A percentile compares a stretch with the other conserved stretches of the same genome.
Evolutionary conservation across 2,797 vertebrate species (phyloP).

Genomic region (Oreochromis grahami): DNA sequence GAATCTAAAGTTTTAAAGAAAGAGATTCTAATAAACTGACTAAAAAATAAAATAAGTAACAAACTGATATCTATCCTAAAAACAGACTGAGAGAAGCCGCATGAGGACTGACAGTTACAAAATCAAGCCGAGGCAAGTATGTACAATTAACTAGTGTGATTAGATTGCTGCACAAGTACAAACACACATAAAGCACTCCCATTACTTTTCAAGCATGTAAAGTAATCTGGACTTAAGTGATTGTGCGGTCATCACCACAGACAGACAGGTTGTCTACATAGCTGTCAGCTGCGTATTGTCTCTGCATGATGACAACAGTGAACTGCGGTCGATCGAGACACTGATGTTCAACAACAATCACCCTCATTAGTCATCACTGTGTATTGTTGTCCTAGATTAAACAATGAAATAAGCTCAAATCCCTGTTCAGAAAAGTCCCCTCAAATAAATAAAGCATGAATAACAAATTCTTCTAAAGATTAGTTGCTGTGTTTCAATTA

Average conservation of each 20-base stretch:
- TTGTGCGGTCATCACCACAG: slow-evolving; percentile 17
- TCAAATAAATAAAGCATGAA: background rate
- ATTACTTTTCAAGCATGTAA: slow-evolving; percentile 27
- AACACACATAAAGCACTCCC: background rate
- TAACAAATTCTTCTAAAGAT: background rate
- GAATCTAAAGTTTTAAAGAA: background rate
- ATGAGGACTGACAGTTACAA: slow-evolving; percentile 1
- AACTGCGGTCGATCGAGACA: slow-evolving; percentile 21
- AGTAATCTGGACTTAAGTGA: slow-evolving; percentile 44
- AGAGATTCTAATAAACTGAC: background rate
- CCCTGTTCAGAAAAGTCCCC: background rate
- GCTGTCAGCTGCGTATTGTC: slow-evolving; percentile 35
- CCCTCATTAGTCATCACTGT: slow-evolving; percentile 16
- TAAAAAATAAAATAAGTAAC: background rate
- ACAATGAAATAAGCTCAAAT: background rate
- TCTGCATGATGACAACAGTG: slow-evolving; percentile 11
- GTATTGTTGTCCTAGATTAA: slow-evolving; percentile 5
- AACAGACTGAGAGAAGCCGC: background rate
- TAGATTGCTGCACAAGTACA: slow-evolving; percentile 27
- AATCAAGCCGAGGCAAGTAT: slow-evolving; percentile 24
- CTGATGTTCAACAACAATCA: slow-evolving; percentile 20
- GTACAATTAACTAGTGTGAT: slow-evolving; percentile 42
- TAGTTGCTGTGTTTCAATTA: background rate
- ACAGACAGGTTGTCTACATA: slow-evolving; percentile 26
- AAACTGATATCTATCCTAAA: background rate